These are phyloP conservation scores for Meliscaeva auricollis DNA, from an alignment of 2,888 invertebrate species.

Conservation along the genomic window DNA sequence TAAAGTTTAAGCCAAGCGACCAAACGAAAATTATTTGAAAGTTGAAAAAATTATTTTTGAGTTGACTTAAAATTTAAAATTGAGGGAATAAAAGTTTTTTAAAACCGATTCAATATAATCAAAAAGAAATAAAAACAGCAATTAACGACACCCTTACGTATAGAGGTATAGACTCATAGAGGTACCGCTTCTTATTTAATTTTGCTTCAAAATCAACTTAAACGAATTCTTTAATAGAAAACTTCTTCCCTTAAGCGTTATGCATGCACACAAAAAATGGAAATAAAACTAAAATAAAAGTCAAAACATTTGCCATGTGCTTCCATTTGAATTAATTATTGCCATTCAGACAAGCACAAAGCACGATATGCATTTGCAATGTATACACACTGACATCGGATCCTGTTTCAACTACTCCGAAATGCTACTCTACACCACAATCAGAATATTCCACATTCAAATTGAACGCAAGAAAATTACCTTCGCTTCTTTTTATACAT, in stretches of 20 bases:
- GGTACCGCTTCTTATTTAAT: too few species aligned
- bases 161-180: too few species aligned
- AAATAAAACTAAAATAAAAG: conserved; percentile 22
- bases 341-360: conserved; percentile 34
- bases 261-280: not conserved
- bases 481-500: conserved; percentile 43
- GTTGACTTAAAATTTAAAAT: too few species aligned
- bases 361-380: conserved; percentile 48
- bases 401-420: conserved; percentile 41
- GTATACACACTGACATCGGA: conserved; percentile 36
- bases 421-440: conserved; percentile 41
- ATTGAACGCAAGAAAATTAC: conserved; percentile 63
- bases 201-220: too few species aligned
- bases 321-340: conserved; percentile 46
- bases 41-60: too few species aligned
- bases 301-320: conserved; percentile 44
- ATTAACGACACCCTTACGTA: too few species aligned
- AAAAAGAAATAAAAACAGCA: too few species aligned
- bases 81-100: too few species aligned
- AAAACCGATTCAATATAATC: too few species aligned
- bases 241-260: not conserved
- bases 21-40: too few species aligned
- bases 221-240: conserved; percentile 1
- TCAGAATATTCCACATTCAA: conserved; percentile 54
- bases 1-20: too few species aligned